Evolutionary conservation across 2,113 vertebrate species (phyloP), one percentile per base, ranked within the genome.

Genomic region (Cryptotis parvus): DNA sequence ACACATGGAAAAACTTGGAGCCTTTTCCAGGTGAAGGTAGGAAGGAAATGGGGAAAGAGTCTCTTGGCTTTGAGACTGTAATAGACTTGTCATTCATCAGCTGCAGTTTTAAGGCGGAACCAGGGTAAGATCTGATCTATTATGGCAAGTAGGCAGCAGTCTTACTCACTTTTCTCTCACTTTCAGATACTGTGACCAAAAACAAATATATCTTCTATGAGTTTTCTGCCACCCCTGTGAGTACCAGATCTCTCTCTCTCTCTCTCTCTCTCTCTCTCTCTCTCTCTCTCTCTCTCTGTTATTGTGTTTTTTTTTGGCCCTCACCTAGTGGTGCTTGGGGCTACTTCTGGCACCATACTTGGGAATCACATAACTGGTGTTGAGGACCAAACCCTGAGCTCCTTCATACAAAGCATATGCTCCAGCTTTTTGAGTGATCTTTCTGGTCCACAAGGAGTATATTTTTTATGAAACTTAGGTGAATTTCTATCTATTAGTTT

Each of bases 131-230:
- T 41, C 31, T 61, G 1, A 43, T 24, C 43, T 45, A 29, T 26
- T 26, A 1, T 39, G 1, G 45, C 2, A 11, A 74, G 14, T 24
- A 24, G 4, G 11, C 18, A 43, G 68, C 55, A 61, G 5, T 52
- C 58, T 95, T n/a, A 95, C 24, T 68, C 14, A 5, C 29, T 9
- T 70, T 18, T 75, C 26, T 95, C n/a, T 68, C 9, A 1, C 14
- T 95, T 95, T 37, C 92, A 97, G 96, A 91, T 75, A 96, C 96
- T 58, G 81, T 95, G 84, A 65, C 49, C 27, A 89, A 78, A 35
- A 26, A 92, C 6, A 3, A 14, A 12, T 94, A 95, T 45, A 27
- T 97, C 76, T 91, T 96, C 6, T 93, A 70, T 87, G 95, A 96
- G 35, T 97, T 97, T 90, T 94, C 80, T 0, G 37, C 37, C 69